phyloP scores from a whole-genome alignment of 2,888 invertebrate genomes.

The Leptinotarsa tumamoca region DNA sequence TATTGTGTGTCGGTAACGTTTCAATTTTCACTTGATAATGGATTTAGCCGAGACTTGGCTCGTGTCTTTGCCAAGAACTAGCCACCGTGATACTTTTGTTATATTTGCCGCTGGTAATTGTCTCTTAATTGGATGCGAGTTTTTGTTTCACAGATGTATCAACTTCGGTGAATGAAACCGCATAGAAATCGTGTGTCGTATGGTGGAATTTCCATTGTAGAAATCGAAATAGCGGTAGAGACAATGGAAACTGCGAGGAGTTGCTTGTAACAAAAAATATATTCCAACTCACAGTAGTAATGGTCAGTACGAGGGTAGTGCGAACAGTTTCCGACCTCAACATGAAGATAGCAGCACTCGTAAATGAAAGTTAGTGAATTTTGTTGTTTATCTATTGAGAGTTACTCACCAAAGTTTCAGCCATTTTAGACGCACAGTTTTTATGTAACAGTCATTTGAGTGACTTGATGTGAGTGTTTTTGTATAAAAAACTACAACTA shows the following conservation, averaged over 20 bases:
- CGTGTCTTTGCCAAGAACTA: conserved; percentile 45
- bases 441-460: too few species aligned
- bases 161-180: conserved; percentile 7
- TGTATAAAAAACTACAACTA: too few species aligned
- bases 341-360: too few species aligned
- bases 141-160: conserved; percentile 28
- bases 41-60: conserved; percentile 39
- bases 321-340: too few species aligned
- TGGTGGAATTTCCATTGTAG: not conserved
- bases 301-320: too few species aligned
- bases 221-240: not conserved
- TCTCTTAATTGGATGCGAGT: conserved; percentile 39
- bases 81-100: conserved; percentile 48
- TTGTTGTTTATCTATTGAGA: too few species aligned
- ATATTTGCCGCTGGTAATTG: conserved; percentile 36
- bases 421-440: too few species aligned
- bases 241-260: not conserved
- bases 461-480: too few species aligned
- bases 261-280: not conserved
- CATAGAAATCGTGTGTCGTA: not conserved
- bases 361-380: too few species aligned
- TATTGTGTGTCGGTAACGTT: conserved; percentile 50
- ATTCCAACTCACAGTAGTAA: not conserved
- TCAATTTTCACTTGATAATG: conserved; percentile 46
- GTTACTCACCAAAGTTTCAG: too few species aligned